phyloP scores from a whole-genome alignment of 1,140 invertebrate genomes.

The Brachionus plicatilis region DNA sequence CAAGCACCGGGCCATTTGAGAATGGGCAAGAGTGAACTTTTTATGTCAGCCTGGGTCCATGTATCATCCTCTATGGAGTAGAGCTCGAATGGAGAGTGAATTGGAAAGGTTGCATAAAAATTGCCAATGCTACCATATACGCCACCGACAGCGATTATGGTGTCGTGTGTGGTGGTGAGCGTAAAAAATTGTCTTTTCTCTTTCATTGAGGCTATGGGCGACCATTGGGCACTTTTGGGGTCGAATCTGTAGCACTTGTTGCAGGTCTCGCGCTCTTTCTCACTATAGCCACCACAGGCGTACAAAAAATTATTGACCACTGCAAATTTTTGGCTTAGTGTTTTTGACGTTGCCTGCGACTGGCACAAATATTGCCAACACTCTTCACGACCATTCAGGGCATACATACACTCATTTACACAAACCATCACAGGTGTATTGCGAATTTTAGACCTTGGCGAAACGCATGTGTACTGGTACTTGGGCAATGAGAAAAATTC shows the following conservation, averaged over 20 bases:
- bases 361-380: constrained; percentile 39
- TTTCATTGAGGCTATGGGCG: constrained; percentile 53
- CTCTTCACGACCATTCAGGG: constrained; percentile 18
- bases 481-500: constrained; percentile 28
- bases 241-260: constrained; percentile 54
- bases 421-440: constrained; percentile 31
- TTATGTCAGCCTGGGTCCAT: background rate
- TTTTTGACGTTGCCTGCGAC: constrained; percentile 17
- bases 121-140: constrained; percentile 35
- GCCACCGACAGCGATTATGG: constrained; percentile 29
- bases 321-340: constrained; percentile 37
- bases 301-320: constrained; percentile 56
- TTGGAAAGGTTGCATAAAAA: constrained; percentile 40
- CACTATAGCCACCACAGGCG: constrained; percentile 52
- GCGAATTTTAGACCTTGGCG: background rate
- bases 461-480: background rate
- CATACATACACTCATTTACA: constrained; percentile 39
- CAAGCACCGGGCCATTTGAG: constrained; percentile 40
- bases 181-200: constrained; percentile 55
- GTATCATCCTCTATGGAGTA: constrained; percentile 29
- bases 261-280: constrained; percentile 53
- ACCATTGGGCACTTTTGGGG: constrained; percentile 54
- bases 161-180: constrained; percentile 42
- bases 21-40: background rate
- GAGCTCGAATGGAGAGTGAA: background rate